Percentiles rank a stretch among this genome's conserved stretches.
Conservation (phyloP, 2,797 vertebrate species). For the Rhynchotus rufescens region DNA sequence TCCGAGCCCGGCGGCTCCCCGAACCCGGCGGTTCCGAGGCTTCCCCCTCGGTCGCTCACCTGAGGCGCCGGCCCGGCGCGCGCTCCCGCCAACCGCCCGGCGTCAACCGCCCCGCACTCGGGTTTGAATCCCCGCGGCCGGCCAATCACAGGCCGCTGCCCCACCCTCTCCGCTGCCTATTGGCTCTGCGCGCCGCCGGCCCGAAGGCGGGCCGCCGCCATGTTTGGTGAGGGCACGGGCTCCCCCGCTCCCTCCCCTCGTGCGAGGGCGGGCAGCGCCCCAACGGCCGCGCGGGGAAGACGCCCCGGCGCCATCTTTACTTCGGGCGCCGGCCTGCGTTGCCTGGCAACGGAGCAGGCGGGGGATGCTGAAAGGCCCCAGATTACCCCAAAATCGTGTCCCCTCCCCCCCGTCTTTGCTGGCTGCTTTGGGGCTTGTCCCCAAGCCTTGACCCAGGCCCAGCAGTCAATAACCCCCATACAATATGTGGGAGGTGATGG, state of each 20-base stretch:
- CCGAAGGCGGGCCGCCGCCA: not conserved
- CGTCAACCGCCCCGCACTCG: constrained; percentile 35
- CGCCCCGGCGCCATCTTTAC: constrained; percentile 46
- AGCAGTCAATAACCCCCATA: too few relatives aligned
- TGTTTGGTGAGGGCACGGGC: not conserved
- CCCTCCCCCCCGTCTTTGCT: not conserved
- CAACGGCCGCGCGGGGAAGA: accelerated
- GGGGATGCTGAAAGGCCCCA: not conserved
- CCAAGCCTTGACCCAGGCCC: too few relatives aligned
- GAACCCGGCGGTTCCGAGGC: too few relatives aligned
- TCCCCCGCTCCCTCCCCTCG: accelerated
- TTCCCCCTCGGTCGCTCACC: not conserved
- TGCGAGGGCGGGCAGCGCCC: accelerated
- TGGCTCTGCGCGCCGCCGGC: not conserved
- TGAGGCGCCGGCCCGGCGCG: not conserved
- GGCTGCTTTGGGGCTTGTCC: not conserved
- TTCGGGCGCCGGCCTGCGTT: accelerated
- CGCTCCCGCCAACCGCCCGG: not conserved
- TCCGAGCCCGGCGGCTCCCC: too few relatives aligned
- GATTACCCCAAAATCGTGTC: not conserved
- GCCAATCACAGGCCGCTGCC: constrained; percentile 56
- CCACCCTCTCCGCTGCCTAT: not conserved
- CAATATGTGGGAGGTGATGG: too few relatives aligned
- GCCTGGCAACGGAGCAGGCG: not conserved
- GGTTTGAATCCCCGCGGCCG: constrained; percentile 72